Evolutionary conservation across 1,140 invertebrate genomes (phyloP).

Genomic region (Watersipora subatra): DNA sequence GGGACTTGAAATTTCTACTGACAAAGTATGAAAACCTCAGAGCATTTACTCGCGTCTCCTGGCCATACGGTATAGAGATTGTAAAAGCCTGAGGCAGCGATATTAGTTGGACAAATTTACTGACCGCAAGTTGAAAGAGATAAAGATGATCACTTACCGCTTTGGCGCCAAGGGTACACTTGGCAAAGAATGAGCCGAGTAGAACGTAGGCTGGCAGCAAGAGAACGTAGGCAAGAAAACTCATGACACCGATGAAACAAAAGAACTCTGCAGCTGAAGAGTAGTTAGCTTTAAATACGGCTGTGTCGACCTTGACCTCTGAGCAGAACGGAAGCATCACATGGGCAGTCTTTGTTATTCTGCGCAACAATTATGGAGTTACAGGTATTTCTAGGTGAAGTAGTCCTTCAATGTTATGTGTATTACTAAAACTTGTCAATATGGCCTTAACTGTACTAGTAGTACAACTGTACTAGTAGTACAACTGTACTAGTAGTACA

Average conservation of each 20-base stretch:
- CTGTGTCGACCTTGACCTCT: neutral
- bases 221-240: neutral
- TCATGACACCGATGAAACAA: neutral
- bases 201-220: neutral
- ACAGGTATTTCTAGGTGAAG: too few species aligned
- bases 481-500: too few species aligned
- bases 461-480: too few species aligned
- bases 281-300: neutral
- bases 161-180: neutral
- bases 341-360: neutral
- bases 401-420: too few species aligned
- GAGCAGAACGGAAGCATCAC: neutral
- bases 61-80: too few species aligned
- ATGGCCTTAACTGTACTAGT: too few species aligned
- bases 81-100: too few species aligned
- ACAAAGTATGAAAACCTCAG: neutral
- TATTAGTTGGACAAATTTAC: too few species aligned
- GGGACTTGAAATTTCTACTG: too few species aligned
- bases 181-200: neutral
- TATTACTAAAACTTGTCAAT: too few species aligned
- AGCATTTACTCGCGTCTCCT: too few species aligned
- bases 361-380: neutral
- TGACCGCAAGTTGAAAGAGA: too few species aligned
- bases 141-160: neutral
- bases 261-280: constrained; percentile 2